Evolutionary conservation across 1,140 invertebrate genomes (phyloP).

Genomic region (Orchestia grillus): DNA sequence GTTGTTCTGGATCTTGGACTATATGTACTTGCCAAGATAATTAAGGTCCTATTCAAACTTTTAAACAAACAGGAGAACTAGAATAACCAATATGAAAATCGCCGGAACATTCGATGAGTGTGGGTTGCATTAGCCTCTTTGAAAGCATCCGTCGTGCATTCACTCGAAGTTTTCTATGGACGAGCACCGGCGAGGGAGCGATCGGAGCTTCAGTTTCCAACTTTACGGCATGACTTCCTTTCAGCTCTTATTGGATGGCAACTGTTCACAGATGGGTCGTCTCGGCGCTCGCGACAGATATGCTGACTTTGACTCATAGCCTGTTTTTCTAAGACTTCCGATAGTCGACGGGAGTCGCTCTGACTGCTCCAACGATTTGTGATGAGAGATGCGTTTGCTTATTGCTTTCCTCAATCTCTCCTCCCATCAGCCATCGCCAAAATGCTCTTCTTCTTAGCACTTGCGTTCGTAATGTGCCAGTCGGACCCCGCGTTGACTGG

Average conservation of each 20-base stretch:
- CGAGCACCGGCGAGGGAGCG: neutral
- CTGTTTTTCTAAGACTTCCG: constrained; percentile 32
- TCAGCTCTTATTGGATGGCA: constrained; percentile 28
- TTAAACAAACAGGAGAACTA: no score
- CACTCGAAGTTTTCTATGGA: neutral
- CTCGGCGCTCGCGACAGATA: constrained; percentile 1
- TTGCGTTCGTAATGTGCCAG: neutral
- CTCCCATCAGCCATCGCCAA: neutral
- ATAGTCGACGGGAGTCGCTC: neutral
- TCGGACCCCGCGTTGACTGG: neutral
- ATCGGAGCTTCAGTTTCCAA: neutral
- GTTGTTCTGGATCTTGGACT: neutral
- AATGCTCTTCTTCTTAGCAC: constrained; percentile 17
- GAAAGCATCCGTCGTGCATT: neutral
- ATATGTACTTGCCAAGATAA: neutral
- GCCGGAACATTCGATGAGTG: neutral
- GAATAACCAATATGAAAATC: neutral
- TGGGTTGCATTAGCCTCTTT: neutral
- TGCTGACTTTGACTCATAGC: constrained; percentile 23
- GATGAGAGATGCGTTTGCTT: constrained; percentile 35
- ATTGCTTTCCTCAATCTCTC: constrained; percentile 10
- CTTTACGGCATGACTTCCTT: constrained; percentile 28
- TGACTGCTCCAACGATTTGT: constrained; percentile 25
- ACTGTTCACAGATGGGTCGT: constrained; percentile 24
- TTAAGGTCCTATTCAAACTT: neutral